These are phyloP conservation scores for Tetrao urogallus DNA, from an alignment of 2,113 vertebrate genomes.

Conservation along the genomic window DNA sequence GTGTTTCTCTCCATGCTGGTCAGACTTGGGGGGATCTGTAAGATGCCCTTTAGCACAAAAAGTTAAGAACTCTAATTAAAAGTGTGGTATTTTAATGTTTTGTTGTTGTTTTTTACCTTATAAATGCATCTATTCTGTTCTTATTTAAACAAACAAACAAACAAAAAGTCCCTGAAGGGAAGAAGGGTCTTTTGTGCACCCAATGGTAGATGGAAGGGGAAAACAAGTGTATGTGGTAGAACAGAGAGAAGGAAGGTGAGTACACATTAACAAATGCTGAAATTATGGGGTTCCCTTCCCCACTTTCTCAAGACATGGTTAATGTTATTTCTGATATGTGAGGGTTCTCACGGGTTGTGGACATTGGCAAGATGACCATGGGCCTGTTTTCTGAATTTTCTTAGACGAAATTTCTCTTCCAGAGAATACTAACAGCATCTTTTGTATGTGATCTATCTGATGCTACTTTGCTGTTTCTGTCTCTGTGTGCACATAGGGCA, in stretches of 20 bases:
- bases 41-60: neutral
- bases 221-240: neutral
- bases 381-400: neutral
- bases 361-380: neutral
- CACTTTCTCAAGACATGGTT: neutral
- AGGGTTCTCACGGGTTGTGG: neutral
- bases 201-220: neutral
- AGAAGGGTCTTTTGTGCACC: rapidly evolving
- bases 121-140: neutral
- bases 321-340: neutral
- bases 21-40: neutral
- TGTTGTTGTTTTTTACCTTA: neutral
- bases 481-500: rapidly evolving
- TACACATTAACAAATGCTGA: neutral
- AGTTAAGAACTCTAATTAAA: neutral
- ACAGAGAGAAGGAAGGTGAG: neutral
- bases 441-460: neutral
- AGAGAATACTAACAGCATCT: neutral
- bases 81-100: neutral
- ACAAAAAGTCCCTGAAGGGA: neutral
- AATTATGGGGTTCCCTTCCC: neutral
- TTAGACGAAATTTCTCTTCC: neutral
- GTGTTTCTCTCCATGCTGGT: neutral
- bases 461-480: neutral
- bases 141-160: no score